These are phyloP conservation scores for Plebejus anna DNA, from an alignment of 2,888 invertebrate species.

Conservation along the genomic window DNA sequence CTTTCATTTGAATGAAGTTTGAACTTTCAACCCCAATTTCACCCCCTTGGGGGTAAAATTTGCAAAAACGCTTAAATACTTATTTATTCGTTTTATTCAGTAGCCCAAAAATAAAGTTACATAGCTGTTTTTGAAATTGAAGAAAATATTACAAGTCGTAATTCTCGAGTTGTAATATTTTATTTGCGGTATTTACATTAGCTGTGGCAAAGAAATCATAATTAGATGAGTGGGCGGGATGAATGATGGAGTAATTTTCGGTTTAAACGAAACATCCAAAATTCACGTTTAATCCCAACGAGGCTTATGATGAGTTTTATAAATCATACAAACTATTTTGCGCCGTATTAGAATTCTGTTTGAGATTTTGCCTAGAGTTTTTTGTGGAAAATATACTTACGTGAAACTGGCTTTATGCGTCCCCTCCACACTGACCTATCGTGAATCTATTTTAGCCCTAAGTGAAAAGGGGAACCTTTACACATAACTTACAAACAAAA, in stretches of 20 bases:
- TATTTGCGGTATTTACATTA: conserved; percentile 3
- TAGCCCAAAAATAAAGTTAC: no score
- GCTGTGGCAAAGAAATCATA: background rate
- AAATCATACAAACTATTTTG: background rate
- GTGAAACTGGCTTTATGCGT: background rate
- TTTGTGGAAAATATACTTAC: background rate
- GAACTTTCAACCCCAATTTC: no score
- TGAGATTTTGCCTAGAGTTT: background rate
- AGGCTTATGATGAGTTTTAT: background rate
- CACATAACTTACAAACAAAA: no score
- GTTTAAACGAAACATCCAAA: background rate
- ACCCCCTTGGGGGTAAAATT: no score
- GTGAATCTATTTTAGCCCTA: no score
- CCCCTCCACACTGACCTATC: background rate
- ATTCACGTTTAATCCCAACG: background rate
- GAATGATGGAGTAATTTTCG: conserved; percentile 4
- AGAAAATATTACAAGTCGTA: background rate
- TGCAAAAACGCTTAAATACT: no score
- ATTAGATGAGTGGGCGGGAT: background rate
- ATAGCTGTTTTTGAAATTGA: background rate
- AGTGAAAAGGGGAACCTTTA: no score
- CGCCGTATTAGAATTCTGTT: background rate
- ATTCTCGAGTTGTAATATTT: background rate
- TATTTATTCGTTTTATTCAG: no score
- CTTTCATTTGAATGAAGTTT: no score